A percentile compares a stretch with the other conserved stretches of the same genome.
Conservation (phyloP, 2,113 vertebrate genomes). For the Arizona elegans region DNA sequence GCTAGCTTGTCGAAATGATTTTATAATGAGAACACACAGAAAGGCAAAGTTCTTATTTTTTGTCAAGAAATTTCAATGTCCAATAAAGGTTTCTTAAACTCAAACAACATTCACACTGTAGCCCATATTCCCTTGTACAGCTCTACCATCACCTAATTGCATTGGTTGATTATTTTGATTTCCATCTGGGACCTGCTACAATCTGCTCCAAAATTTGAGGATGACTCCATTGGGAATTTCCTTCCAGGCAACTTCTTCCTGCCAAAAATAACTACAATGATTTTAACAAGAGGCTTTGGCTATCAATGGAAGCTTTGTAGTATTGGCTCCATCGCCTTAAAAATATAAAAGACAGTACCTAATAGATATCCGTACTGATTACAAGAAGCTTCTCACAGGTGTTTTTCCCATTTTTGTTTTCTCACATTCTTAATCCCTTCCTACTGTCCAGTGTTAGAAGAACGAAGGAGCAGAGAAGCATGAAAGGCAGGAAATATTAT, state of each 20-base stretch:
- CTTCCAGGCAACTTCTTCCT: not conserved
- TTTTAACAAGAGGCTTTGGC: not conserved
- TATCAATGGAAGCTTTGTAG: not conserved
- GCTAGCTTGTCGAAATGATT: not conserved
- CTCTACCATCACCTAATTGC: not conserved
- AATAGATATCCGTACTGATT: not conserved
- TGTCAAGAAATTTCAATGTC: not conserved
- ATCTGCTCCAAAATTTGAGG: not conserved
- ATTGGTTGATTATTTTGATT: not conserved
- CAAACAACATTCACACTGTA: not conserved
- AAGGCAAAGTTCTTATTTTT: not conserved
- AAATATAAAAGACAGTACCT: not conserved
- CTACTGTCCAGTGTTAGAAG: not conserved
- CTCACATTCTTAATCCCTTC: not conserved
- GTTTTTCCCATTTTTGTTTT: not conserved
- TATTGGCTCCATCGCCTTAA: not conserved
- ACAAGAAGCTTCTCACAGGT: not conserved
- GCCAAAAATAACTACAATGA: not conserved
- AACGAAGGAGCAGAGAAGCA: not conserved
- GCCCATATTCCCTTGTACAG: not conserved
- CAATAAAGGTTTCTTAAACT: not conserved
- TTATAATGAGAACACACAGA: not conserved
- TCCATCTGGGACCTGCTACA: not conserved
- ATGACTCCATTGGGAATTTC: not conserved
- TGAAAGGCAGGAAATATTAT: not conserved